These are phyloP conservation scores for Pampusana beccarii DNA, from an alignment of 2,113 vertebrate genomes.

Conservation along the genomic window DNA sequence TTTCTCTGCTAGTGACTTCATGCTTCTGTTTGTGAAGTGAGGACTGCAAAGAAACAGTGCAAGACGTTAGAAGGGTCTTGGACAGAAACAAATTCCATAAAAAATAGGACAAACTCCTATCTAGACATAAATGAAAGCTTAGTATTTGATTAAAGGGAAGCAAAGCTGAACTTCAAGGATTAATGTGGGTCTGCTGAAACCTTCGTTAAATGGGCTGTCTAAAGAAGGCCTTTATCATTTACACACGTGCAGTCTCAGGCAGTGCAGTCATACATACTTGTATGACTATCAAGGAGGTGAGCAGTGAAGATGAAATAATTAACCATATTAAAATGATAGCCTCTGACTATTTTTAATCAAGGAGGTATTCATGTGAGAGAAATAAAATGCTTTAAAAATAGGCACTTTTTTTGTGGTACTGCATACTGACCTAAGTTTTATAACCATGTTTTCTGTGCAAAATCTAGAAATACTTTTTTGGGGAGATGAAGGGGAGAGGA, in stretches of 20 bases:
- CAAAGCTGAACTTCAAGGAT: not conserved
- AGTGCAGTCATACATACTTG: not conserved
- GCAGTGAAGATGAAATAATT: not conserved
- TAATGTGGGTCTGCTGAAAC: not conserved
- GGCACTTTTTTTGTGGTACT: not conserved
- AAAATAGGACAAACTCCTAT: not conserved
- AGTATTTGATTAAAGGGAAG: not conserved
- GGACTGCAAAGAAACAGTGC: not conserved
- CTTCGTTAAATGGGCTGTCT: not conserved
- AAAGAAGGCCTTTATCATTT: not conserved
- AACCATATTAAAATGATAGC: not conserved
- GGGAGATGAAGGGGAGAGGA: not conserved
- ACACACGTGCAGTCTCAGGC: not conserved
- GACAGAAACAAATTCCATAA: not conserved
- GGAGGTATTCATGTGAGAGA: not conserved
- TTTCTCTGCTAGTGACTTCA: not conserved
- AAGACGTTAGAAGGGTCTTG: not conserved
- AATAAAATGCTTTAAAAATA: not conserved
- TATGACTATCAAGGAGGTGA: not conserved
- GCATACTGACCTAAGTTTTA: not conserved
- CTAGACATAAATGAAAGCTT: not conserved
- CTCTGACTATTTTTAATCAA: not conserved
- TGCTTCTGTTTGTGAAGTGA: not conserved
- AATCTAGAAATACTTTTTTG: slow-evolving; percentile 41
- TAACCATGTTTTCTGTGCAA: not conserved